Evolutionary conservation across 2,113 vertebrate genomes (phyloP), one percentile per base, ranked within the genome.

Genomic region (Catagonus wagneri): DNA sequence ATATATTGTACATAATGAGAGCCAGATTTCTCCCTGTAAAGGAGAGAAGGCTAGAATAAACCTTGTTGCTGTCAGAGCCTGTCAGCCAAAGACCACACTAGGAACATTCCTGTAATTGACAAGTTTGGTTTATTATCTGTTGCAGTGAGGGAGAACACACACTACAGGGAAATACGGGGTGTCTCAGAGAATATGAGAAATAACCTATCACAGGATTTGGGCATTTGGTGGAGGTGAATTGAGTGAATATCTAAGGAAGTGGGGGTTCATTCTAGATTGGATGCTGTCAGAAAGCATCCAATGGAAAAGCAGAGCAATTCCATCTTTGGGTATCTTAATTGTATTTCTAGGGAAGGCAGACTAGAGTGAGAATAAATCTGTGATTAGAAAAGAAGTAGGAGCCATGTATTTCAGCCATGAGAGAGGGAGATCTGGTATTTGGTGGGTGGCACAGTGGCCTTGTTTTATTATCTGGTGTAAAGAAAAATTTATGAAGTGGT

Each of bases 181-280:
- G 2, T 80, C 54, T 89, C 52, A 54, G 61, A 94, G 58, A 94
- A 56, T 68, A 6, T 76, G 34, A 85, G 25, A 71, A 61, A 68
- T 8, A 71, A 2, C 3, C 17, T 44, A 0, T 44, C 27, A 68
- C 15, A 72, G 39, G 27, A 63, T 50, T 95, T 79, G 32, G 19
- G 63, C 29, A 63, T 65, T 89, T 76, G 10, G 11, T 6, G 44
- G 74, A 5, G 6, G 32, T 74, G 19, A 79, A 39, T 20, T 65
- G 74, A 75, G 16, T 78, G 22, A 92, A 60, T 12, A 16, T 88
- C 50, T 61, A 63, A 58, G 22, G 16, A 72, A 85, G 50, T 78
- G 29, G 14, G 34, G 1, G 25, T 61, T 6, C 44, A 44, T 8
- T 44, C 44, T 44, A 44, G 44, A 44, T 44, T 44, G 44, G 44